A percentile compares a stretch with the other conserved stretches of the same genome.
Conservation (phyloP, 2,113 vertebrate species). For the Telmatochromis sp. region DNA sequence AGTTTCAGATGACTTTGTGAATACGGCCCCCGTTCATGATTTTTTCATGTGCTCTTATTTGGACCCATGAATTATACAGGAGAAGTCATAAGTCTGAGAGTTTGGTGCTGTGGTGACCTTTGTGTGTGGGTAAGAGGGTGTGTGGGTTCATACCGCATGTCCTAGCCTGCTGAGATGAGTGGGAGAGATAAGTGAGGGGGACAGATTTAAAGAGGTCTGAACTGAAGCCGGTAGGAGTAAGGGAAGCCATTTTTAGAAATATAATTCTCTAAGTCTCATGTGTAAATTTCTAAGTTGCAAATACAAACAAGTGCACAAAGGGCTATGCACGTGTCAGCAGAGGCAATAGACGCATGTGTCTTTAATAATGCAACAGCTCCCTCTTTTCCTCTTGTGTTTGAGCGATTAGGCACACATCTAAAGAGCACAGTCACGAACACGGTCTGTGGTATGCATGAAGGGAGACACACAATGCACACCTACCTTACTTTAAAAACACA, state of each 20-base stretch:
- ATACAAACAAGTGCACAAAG: conserved; percentile 41
- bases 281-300: not conserved
- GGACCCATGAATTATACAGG: conserved; percentile 43
- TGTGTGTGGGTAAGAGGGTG: not conserved
- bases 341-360: conserved; percentile 16
- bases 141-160: not conserved
- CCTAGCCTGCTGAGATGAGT: not conserved
- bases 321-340: conserved; percentile 14
- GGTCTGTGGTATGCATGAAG: not conserved
- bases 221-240: not conserved
- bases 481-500: not conserved
- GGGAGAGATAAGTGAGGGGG: not conserved
- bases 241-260: not conserved
- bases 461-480: not conserved
- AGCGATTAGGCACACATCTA: conserved; percentile 35
- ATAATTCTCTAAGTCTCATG: not conserved
- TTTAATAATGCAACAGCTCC: conserved; percentile 52
- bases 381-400: conserved; percentile 39
- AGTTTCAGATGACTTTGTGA: conserved; percentile 35
- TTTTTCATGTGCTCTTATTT: conserved; percentile 65
- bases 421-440: conserved; percentile 5
- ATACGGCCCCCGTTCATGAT: conserved; percentile 31
- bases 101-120: conserved; percentile 18
- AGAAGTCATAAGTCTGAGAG: conserved; percentile 38
- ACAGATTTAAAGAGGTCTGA: not conserved